phyloP scores from a whole-genome alignment of 2,113 vertebrate species.

The Cynopterus brachyotis region DNA sequence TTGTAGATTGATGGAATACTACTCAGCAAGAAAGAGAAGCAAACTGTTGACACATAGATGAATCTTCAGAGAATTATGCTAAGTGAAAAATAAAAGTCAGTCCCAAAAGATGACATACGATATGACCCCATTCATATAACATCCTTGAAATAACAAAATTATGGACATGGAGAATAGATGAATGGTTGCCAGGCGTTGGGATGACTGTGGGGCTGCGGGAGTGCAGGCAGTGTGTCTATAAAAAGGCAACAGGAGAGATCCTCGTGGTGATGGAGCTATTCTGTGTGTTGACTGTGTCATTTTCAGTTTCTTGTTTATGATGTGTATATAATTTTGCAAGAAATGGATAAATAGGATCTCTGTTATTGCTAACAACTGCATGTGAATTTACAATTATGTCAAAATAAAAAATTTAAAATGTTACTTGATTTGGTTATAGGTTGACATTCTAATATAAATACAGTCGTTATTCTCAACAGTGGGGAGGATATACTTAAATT shows the following conservation, averaged over 20 bases:
- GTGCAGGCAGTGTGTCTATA: not conserved
- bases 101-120: not conserved
- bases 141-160: not conserved
- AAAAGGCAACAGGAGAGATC: not conserved
- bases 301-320: not conserved
- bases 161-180: not conserved
- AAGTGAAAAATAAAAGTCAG: not conserved
- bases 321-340: not conserved
- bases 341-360: not conserved
- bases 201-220: not conserved
- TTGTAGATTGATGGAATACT: not conserved
- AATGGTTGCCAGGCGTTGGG: not conserved
- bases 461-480: not conserved
- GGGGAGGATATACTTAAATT: not conserved
- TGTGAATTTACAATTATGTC: not conserved
- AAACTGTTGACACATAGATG: not conserved
- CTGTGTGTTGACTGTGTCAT: not conserved
- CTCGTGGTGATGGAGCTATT: not conserved
- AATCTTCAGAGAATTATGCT: not conserved
- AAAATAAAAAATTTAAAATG: not conserved
- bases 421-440: not conserved
- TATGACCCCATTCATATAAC: not conserved
- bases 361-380: not conserved
- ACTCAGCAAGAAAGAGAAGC: not conserved
- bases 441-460: not conserved